Base-by-base conservation (phyloP, 2,888 invertebrate species). In the Busseola fusca region DNA sequence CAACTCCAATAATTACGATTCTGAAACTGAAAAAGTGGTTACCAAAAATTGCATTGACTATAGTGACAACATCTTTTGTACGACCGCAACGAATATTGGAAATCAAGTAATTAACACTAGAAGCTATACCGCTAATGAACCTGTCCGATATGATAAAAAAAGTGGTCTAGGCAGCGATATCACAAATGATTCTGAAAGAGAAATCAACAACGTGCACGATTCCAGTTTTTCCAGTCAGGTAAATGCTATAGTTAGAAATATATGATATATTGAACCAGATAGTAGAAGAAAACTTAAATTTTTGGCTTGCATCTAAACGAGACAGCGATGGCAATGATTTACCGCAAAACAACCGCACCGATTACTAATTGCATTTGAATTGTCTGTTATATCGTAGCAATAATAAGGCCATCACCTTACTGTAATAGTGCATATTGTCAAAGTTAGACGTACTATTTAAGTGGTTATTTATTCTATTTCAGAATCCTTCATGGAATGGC, bases 291-390 rank as follows among this genome's bases (percentile, higher is more conserved):
- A 63, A 68, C 64, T 80, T 70, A 30, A 56, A 58, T 50, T 75
- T 72, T 71, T 81, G 45, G 63, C 54, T 54, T 68, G 64, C 16
- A 12, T 69, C 42, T 40, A 69, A 63, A 76, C 73, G 62, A 78
- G 77, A 75, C 59, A 65, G 71, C 87, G 76, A 83, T 76, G 74
- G 75, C 80, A 76, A 81, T 90, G 87, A 91, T 90, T 92, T 89
- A 93, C 94, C 94, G 86, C 94, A 93, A 84, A 87, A 87, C 80
- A 94, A 95, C 95, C 92, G 91, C n/a, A n/a, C n/a, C n/a, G 95
- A 92, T 93, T 84, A 84, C 60, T 95, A 95, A 95, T 91, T 93
- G 90, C 89, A 90, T 90, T 93, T 94, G 93, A 94, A 95, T 94
- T 88, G 89, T 85, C 85, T 91, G 83, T 84, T 90, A 88, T 86